phyloP scores from a whole-genome alignment of 1,140 invertebrate species.

The Radopholus similis region DNA sequence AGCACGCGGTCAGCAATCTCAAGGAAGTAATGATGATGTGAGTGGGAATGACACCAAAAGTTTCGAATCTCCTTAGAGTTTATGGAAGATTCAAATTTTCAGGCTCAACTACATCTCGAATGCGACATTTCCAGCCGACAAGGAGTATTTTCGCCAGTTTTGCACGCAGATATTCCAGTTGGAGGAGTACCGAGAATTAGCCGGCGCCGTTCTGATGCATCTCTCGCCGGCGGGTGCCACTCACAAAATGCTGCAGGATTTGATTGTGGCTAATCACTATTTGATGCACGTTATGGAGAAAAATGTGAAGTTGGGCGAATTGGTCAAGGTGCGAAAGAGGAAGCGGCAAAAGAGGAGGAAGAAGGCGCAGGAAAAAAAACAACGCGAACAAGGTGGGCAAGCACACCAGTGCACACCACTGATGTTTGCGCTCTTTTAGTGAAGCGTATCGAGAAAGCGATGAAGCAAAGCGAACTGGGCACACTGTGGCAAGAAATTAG shows the following conservation, averaged over 20 bases:
- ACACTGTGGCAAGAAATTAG: conserved; percentile 26
- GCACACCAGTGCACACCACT: not conserved
- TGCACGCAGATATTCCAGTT: conserved; percentile 32
- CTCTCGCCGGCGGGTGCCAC: conserved; percentile 26
- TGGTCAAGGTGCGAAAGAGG: conserved; percentile 25
- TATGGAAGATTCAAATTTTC: conserved; percentile 4
- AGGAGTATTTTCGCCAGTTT: conserved; percentile 21
- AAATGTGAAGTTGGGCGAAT: conserved; percentile 18
- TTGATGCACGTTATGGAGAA: conserved; percentile 40
- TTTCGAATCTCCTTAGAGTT: not conserved
- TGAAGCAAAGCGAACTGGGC: conserved; percentile 4
- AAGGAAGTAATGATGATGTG: conserved; percentile 34
- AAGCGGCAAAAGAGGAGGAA: conserved; percentile 24
- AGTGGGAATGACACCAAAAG: not conserved
- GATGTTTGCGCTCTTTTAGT: conserved; percentile 11
- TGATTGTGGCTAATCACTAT: conserved; percentile 40
- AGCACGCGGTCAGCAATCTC: conserved; percentile 29
- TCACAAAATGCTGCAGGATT: conserved; percentile 37
- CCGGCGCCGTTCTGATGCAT: not conserved
- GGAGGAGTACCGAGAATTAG: conserved; percentile 37
- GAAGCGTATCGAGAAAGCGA: conserved; percentile 5
- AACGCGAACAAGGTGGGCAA: conserved; percentile 1
- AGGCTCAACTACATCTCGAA: conserved; percentile 20
- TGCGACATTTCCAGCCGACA: conserved; percentile 11
- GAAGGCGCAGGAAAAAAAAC: conserved; percentile 17